A percentile compares a stretch with the other conserved stretches of the same genome.
Evolutionary conservation across 2,888 invertebrate genomes (phyloP).

Genomic region (Nemapogon koenigi): DNA sequence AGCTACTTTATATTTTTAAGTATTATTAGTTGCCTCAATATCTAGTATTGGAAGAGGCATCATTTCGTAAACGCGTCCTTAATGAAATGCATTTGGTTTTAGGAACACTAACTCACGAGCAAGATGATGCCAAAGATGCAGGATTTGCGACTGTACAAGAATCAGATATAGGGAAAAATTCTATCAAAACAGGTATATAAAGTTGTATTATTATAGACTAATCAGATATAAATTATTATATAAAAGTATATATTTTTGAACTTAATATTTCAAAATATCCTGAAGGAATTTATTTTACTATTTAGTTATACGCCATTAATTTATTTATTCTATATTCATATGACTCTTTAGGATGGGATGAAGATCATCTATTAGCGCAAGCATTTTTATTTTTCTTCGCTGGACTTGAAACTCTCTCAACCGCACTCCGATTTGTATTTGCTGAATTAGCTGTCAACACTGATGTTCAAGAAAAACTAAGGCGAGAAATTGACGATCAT

Average conservation of each 20-base stretch:
- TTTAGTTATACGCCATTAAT: background rate
- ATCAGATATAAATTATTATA: no score
- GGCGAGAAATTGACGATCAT: slow-evolving; percentile 29
- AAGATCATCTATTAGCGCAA: slow-evolving; percentile 19
- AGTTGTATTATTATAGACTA: no score
- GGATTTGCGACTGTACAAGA: slow-evolving; percentile 41
- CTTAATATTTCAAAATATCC: no score
- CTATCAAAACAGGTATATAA: slow-evolving; percentile 9
- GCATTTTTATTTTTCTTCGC: slow-evolving; percentile 19
- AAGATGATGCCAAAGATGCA: slow-evolving; percentile 21
- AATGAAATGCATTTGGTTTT: no score
- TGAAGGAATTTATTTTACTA: no score
- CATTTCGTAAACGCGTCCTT: no score
- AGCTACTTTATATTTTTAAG: no score
- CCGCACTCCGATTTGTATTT: slow-evolving; percentile 18
- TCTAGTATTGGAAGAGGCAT: no score
- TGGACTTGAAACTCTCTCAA: slow-evolving; percentile 21
- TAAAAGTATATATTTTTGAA: no score
- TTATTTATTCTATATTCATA: background rate
- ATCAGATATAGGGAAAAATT: slow-evolving; percentile 28
- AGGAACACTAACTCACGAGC: slow-evolving; percentile 27
- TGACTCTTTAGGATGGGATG: slow-evolving; percentile 17
- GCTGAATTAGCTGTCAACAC: slow-evolving; percentile 22
- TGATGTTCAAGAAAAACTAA: slow-evolving; percentile 25
- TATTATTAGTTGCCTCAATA: no score